phyloP scores from a whole-genome alignment of 2,797 vertebrate species.

The Pseudotriccus pelzelni region DNA sequence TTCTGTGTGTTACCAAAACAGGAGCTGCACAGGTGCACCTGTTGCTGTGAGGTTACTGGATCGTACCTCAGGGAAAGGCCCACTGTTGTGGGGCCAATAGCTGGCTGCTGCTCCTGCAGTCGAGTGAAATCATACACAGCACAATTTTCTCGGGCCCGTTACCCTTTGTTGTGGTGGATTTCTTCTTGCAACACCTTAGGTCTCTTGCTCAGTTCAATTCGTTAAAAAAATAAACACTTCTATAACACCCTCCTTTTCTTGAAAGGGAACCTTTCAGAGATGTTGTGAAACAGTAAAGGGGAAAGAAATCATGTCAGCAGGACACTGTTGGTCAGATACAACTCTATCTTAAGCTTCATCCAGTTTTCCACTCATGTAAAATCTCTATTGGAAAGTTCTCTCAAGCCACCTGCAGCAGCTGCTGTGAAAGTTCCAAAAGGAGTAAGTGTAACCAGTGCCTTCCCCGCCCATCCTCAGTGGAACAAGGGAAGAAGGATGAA shows the following conservation, averaged over 20 bases:
- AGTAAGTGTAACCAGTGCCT: not conserved
- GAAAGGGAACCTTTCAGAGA: constrained; percentile 61
- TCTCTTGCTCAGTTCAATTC: not conserved
- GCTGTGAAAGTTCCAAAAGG: constrained; percentile 50
- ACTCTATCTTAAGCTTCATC: constrained; percentile 58
- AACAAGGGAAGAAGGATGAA: not conserved
- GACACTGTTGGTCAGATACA: constrained; percentile 59
- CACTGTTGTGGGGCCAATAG: not conserved
- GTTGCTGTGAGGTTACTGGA: not conserved
- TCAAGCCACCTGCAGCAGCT: constrained; percentile 31
- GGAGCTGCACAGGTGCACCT: constrained; percentile 7
- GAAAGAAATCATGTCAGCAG: constrained; percentile 68
- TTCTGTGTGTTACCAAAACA: not conserved
- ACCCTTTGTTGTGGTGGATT: not conserved
- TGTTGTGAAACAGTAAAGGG: constrained; percentile 36
- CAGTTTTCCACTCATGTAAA: constrained; percentile 68
- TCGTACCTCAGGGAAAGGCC: not conserved
- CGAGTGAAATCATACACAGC: not conserved
- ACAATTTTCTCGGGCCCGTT: not conserved
- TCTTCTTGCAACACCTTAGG: not conserved
- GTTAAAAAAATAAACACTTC: constrained; percentile 76
- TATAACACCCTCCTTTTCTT: constrained; percentile 66
- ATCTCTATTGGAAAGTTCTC: constrained; percentile 53
- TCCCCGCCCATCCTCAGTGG: rapidly evolving
- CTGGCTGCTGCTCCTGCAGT: not conserved